Percentiles rank a stretch among this genome's conserved stretches.
Evolutionary conservation across 2,888 invertebrate species (phyloP).

Genomic region (Athripsodes cinereus): DNA sequence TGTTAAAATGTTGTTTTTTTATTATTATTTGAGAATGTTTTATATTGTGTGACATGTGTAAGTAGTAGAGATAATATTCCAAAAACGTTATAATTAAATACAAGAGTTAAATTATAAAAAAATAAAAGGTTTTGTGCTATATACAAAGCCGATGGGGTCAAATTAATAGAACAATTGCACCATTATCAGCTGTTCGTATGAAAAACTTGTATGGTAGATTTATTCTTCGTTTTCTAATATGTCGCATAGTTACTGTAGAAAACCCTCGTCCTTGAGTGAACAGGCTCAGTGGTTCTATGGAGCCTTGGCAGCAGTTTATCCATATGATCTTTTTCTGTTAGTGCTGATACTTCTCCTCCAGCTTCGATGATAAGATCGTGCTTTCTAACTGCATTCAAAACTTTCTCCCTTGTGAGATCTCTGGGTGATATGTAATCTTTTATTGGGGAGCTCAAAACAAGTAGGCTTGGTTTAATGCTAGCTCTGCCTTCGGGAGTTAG

Average conservation of each 20-base stretch:
- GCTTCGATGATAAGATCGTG: conserved; percentile 54
- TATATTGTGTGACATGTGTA: too few relatives aligned
- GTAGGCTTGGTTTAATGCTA: conserved; percentile 56
- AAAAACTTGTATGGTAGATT: too few relatives aligned
- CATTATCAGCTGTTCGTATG: neutral
- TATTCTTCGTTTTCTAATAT: conserved; percentile 33
- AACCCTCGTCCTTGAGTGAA: conserved; percentile 45
- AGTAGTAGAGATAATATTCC: too few relatives aligned
- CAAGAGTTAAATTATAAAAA: too few relatives aligned
- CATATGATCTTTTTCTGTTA: conserved; percentile 57
- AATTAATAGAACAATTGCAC: neutral
- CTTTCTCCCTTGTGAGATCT: conserved; percentile 59
- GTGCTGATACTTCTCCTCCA: conserved; percentile 48
- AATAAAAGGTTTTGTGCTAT: neutral
- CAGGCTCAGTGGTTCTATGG: conserved; percentile 49
- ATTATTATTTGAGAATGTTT: too few relatives aligned
- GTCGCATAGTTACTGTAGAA: conserved; percentile 51
- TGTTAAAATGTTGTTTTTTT: too few relatives aligned
- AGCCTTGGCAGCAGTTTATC: conserved; percentile 58
- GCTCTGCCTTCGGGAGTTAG: conserved; percentile 54
- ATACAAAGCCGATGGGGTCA: neutral
- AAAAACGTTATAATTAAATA: too few relatives aligned
- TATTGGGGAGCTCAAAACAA: conserved; percentile 53
- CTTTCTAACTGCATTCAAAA: conserved; percentile 52
- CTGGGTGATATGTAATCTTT: conserved; percentile 64